Evolutionary conservation across 2,888 invertebrate species (phyloP).

Genomic region (Sepioteuthis lessoniana): DNA sequence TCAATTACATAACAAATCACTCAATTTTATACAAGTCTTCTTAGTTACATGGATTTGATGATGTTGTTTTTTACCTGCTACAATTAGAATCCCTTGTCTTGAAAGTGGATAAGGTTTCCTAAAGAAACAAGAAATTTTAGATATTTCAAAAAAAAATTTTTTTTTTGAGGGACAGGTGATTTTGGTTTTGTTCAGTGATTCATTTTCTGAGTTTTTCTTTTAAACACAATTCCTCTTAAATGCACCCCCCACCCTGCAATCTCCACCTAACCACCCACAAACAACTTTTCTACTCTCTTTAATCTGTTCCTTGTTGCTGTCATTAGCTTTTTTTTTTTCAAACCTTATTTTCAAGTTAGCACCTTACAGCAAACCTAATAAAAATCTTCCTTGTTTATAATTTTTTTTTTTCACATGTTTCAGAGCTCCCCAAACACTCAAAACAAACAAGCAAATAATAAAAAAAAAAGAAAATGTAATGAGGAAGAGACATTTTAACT

Average conservation of each 20-base stretch:
- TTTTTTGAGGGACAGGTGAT: background rate
- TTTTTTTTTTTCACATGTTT: background rate
- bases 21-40: background rate
- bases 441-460: background rate
- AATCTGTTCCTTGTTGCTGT: background rate
- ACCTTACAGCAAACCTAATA: conserved; percentile 33
- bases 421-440: background rate
- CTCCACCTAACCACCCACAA: background rate
- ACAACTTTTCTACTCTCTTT: background rate
- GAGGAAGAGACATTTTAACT: background rate
- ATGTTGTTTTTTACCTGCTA: background rate
- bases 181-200: background rate
- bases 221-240: background rate
- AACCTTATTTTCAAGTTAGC: background rate
- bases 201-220: background rate
- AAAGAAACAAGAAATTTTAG: conserved; percentile 18
- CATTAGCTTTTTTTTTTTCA: background rate
- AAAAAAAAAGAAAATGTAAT: background rate
- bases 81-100: background rate
- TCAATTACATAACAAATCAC: background rate
- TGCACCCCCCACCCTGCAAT: background rate
- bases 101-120: background rate
- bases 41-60: background rate
- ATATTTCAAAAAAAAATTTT: background rate
- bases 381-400: background rate